Conservation (phyloP, 2,113 vertebrate species). For the Scartelaos histophorus region DNA sequence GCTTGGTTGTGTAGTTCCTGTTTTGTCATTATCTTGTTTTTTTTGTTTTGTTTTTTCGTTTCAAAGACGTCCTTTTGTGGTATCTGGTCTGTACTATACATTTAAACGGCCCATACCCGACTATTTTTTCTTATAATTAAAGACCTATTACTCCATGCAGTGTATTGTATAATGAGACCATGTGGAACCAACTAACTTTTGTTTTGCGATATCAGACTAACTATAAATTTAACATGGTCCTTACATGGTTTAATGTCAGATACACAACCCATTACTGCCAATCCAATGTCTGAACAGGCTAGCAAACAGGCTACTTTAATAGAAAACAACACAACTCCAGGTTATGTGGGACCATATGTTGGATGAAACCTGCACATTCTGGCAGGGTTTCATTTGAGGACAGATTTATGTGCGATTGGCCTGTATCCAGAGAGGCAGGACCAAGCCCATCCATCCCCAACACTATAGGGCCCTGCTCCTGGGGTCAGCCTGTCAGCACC, state of each 20-base stretch:
- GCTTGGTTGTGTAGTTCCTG: too few species aligned
- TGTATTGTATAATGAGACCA: too few species aligned
- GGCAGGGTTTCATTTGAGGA: background rate
- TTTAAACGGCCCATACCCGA: background rate
- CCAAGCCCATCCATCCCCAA: background rate
- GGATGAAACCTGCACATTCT: background rate
- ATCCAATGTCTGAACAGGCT: background rate
- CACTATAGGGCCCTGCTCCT: background rate
- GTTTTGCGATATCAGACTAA: background rate
- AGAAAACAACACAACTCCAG: background rate
- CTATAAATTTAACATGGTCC: too few species aligned
- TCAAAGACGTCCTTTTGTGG: too few species aligned
- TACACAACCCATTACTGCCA: too few species aligned
- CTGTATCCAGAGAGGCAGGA: background rate
- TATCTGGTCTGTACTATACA: too few species aligned
- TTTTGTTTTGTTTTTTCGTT: too few species aligned
- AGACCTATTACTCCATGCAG: too few species aligned
- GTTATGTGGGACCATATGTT: background rate
- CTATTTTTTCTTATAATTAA: background rate
- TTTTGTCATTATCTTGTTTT: too few species aligned
- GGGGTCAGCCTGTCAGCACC: constrained; percentile 6
- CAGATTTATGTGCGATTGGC: background rate
- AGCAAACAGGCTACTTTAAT: background rate
- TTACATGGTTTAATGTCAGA: too few species aligned
- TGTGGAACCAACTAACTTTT: background rate